These are phyloP conservation scores for Phalacrocorax brasilianus DNA, from an alignment of 2,113 vertebrate genomes.

Conservation along the genomic window DNA sequence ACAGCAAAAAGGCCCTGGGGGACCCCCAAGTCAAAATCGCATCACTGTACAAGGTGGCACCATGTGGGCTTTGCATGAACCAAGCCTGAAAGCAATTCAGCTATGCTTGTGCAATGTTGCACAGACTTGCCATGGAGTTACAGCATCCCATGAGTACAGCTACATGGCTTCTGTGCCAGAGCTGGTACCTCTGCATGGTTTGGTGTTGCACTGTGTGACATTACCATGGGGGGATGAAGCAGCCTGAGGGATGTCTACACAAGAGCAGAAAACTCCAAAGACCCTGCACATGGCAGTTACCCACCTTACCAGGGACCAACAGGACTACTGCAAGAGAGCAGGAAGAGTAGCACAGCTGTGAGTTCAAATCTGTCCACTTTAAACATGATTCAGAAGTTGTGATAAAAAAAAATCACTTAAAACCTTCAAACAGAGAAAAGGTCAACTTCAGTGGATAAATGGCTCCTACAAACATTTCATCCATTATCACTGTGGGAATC, in stretches of 20 bases:
- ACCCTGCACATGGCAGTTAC: background rate
- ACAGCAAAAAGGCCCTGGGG: background rate
- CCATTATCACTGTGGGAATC: background rate
- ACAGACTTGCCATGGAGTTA: background rate
- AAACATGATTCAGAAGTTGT: background rate
- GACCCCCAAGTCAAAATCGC: background rate
- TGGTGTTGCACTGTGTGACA: background rate
- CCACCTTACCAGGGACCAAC: background rate
- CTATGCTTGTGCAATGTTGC: too few species aligned
- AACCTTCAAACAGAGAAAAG: background rate
- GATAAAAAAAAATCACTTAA: background rate
- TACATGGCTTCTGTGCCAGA: background rate
- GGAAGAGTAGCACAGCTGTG: background rate
- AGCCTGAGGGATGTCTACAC: background rate
- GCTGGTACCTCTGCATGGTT: background rate
- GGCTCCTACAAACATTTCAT: background rate
- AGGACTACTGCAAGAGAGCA: background rate
- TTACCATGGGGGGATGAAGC: background rate
- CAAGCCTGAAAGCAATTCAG: background rate
- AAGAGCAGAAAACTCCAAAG: background rate
- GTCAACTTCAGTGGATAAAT: background rate
- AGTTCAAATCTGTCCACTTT: background rate
- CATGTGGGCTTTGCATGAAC: background rate
- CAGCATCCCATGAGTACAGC: fast-evolving
- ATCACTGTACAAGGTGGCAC: background rate